These are phyloP conservation scores for Odiellus spinosus DNA, from an alignment of 2,888 invertebrate species.

Conservation along the genomic window DNA sequence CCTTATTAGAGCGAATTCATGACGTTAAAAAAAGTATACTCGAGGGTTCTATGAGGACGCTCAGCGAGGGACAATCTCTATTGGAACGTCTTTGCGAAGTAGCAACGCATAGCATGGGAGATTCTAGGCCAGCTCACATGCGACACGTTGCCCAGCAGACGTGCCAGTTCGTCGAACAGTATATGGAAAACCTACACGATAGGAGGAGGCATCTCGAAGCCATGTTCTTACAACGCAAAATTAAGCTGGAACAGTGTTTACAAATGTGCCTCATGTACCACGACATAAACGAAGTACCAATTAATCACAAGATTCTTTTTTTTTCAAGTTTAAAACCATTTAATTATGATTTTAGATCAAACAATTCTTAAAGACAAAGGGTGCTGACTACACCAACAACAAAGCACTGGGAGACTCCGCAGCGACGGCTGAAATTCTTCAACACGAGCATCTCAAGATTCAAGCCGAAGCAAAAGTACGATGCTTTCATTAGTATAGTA, in stretches of 20 bases:
- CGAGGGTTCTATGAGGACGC: conserved; percentile 58
- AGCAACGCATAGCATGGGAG: conserved; percentile 38
- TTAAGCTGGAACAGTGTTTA: conserved; percentile 58
- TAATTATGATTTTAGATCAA: conserved; percentile 36
- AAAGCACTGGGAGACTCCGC: conserved; percentile 55
- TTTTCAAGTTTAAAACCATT: conserved; percentile 3
- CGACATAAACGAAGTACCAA: conserved; percentile 40
- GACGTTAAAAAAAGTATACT: conserved; percentile 53
- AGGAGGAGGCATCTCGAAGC: conserved; percentile 52
- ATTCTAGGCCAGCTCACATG: conserved; percentile 18
- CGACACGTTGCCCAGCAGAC: conserved; percentile 22
- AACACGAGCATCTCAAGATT: conserved; percentile 50
- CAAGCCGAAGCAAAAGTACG: conserved; percentile 49
- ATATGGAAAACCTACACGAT: conserved; percentile 59
- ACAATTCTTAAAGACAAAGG: conserved; percentile 39
- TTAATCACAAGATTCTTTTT: conserved; percentile 2
- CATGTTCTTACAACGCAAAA: conserved; percentile 44
- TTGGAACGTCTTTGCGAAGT: conserved; percentile 56
- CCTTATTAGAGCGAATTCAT: conserved; percentile 50
- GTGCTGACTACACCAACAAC: conserved; percentile 36
- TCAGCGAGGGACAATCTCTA: conserved; percentile 60
- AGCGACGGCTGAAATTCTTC: conserved; percentile 46
- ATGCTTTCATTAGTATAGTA: too few relatives aligned
- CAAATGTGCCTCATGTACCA: conserved; percentile 54
- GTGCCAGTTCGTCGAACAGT: conserved; percentile 51